phyloP scores from a whole-genome alignment of 2,797 vertebrate species.

The Tarsius wallacei region DNA sequence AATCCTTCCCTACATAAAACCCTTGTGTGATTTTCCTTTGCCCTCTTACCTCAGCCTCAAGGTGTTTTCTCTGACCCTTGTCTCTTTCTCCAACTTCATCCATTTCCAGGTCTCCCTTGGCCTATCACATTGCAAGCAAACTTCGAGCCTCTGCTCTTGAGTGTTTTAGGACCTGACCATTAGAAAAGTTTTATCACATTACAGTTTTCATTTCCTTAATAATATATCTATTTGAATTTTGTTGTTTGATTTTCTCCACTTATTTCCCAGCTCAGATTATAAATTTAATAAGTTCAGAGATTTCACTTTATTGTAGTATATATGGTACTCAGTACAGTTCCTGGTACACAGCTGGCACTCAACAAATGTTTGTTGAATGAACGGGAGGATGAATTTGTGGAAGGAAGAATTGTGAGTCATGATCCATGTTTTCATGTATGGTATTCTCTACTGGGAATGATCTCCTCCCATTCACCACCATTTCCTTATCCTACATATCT shows the following conservation, averaged over 20 bases:
- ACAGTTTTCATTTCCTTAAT: slow-evolving; percentile 39
- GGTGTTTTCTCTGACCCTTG: background rate
- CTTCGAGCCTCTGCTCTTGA: background rate
- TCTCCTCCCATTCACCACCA: background rate
- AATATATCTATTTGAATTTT: background rate
- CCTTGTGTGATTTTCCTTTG: background rate
- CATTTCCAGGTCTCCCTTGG: background rate
- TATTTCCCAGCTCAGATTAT: background rate
- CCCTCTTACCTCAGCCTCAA: background rate
- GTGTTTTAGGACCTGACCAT: background rate
- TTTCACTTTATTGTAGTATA: background rate
- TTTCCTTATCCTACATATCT: background rate
- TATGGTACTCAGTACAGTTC: background rate
- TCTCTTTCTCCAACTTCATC: background rate
- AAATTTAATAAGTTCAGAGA: background rate
- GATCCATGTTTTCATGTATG: background rate
- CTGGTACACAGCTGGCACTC: background rate
- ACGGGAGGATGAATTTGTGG: background rate
- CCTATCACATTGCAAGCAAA: background rate
- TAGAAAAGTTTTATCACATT: background rate
- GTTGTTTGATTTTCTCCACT: background rate
- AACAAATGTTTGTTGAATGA: background rate
- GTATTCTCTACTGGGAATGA: background rate
- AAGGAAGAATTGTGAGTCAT: background rate
- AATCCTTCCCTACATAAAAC: background rate